Percentiles rank a stretch among this genome's conserved stretches.
Conservation (phyloP, 2,113 vertebrate species). For the Anthoscopus minutus region DNA sequence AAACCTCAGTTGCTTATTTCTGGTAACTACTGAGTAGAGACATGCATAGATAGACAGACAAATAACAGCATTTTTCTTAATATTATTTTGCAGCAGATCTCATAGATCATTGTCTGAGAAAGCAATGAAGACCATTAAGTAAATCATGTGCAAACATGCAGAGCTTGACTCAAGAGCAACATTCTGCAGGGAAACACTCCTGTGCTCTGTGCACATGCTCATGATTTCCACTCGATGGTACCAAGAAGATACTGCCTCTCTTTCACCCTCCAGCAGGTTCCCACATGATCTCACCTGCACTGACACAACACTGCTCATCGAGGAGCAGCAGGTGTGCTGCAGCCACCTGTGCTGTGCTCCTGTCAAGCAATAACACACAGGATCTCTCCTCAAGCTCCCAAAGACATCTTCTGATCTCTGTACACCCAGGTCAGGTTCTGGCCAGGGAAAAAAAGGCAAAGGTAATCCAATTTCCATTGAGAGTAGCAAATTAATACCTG, state of each 20-base stretch:
- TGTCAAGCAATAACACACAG: neutral
- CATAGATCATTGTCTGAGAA: neutral
- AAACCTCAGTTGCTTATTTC: neutral
- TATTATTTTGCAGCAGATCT: neutral
- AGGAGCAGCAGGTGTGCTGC: neutral
- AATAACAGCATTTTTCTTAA: neutral
- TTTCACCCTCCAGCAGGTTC: neutral
- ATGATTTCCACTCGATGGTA: neutral
- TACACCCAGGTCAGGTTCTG: neutral
- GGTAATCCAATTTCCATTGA: neutral
- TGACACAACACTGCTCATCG: neutral
- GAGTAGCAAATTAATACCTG: neutral
- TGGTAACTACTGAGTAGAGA: neutral
- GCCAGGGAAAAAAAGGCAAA: neutral
- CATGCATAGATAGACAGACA: neutral
- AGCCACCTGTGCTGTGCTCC: neutral
- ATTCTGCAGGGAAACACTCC: neutral
- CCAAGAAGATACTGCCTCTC: too few species aligned
- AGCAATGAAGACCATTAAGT: neutral
- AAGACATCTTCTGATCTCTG: neutral
- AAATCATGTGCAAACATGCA: neutral
- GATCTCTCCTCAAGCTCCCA: neutral
- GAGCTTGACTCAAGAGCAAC: neutral
- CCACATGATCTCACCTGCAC: neutral
- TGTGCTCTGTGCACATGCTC: fast-evolving